A percentile compares a stretch with the other conserved stretches of the same genome.
Evolutionary conservation across 2,888 invertebrate species (phyloP).

Genomic region (Spialia ferax): DNA sequence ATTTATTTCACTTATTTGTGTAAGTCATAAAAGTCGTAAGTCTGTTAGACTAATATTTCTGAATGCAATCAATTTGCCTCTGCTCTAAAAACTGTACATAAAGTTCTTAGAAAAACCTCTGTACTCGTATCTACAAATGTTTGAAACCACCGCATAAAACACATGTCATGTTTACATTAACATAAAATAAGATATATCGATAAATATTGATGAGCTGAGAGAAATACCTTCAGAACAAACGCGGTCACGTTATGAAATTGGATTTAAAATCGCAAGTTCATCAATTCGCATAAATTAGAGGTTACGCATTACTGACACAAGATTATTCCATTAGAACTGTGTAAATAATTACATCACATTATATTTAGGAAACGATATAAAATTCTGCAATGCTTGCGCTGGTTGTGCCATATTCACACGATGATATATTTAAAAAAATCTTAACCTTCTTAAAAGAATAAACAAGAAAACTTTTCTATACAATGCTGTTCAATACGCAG

Average conservation of each 20-base stretch:
- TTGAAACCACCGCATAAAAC: background rate
- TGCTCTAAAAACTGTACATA: background rate
- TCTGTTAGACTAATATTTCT: background rate
- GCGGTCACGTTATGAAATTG: constrained; percentile 4
- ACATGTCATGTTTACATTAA: constrained; percentile 5
- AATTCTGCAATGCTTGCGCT: constrained; percentile 19
- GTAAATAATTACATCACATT: constrained; percentile 29
- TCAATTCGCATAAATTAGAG: constrained; percentile 21
- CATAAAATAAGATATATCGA: background rate
- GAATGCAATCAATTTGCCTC: constrained; percentile 21
- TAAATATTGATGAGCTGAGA: constrained; percentile 13
- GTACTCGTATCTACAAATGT: constrained; percentile 4
- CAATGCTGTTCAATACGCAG: too few relatives aligned
- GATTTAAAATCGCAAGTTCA: constrained; percentile 8
- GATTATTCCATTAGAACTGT: constrained; percentile 19
- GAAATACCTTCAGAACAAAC: constrained; percentile 6
- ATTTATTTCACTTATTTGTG: background rate
- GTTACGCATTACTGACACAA: background rate
- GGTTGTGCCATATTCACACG: constrained; percentile 8
- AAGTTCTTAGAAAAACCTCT: constrained; percentile 18
- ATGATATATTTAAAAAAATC: background rate
- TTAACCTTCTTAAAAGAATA: background rate
- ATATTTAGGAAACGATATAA: constrained; percentile 9
- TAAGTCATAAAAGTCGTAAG: background rate
- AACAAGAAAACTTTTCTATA: too few relatives aligned